phyloP scores from a whole-genome alignment of 2,888 invertebrate species.

The Cephus spinipes region DNA sequence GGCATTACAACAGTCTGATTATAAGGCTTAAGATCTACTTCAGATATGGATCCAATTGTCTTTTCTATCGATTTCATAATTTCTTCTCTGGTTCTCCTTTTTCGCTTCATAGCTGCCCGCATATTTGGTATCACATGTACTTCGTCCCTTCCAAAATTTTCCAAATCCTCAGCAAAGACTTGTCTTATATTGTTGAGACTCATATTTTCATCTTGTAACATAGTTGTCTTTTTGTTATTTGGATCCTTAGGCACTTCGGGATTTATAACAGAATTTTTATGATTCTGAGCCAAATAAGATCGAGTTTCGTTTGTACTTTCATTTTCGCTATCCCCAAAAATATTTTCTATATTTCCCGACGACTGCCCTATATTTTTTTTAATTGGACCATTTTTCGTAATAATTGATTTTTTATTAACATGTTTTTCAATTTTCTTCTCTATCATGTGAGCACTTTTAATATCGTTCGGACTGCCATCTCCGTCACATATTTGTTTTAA shows the following conservation, averaged over 20 bases:
- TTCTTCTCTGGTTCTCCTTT: constrained; percentile 36
- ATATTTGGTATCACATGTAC: constrained; percentile 32
- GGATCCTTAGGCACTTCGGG: neutral
- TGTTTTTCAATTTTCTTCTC: neutral
- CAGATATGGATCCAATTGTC: constrained; percentile 31
- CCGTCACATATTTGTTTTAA: constrained; percentile 46
- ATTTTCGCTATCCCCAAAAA: neutral
- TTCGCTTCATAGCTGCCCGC: constrained; percentile 34
- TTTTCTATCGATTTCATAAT: constrained; percentile 42
- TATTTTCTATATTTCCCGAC: constrained; percentile 18
- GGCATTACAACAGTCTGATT: constrained; percentile 23
- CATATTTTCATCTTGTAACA: constrained; percentile 30
- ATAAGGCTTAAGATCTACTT: constrained; percentile 4
- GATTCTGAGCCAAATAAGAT: constrained; percentile 19
- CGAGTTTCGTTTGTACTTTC: neutral
- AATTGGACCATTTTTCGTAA: constrained; percentile 18
- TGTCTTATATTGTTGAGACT: constrained; percentile 32
- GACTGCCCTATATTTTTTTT: constrained; percentile 2
- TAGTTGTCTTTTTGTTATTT: neutral
- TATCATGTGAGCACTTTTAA: constrained; percentile 7
- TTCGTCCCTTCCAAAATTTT: constrained; percentile 34
- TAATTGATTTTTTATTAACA: constrained; percentile 11
- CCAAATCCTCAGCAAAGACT: constrained; percentile 29
- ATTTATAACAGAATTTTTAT: neutral
- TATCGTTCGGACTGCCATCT: constrained; percentile 16